Conservation (phyloP, 2,888 invertebrate species). For the Halictus quadricinctus region DNA sequence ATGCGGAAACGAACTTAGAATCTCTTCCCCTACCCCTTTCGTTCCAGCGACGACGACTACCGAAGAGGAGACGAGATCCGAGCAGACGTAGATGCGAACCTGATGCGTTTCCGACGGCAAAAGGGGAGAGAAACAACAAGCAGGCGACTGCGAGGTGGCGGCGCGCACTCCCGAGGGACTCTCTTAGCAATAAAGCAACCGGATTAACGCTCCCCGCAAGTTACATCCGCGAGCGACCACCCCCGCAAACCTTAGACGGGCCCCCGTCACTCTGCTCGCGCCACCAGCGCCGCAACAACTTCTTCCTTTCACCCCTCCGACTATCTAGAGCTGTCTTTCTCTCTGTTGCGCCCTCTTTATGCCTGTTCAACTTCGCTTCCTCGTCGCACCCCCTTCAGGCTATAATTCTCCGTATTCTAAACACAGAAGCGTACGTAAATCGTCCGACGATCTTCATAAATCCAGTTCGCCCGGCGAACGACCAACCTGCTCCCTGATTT, state of each 20-base stretch:
- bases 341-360: not conserved
- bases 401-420: constrained; percentile 68
- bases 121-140: constrained; percentile 49
- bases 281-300: constrained; percentile 32
- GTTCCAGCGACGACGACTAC: not conserved
- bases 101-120: constrained; percentile 51
- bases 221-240: constrained; percentile 37
- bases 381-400: constrained; percentile 41
- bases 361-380: not conserved
- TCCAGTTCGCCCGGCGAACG: constrained; percentile 28
- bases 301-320: constrained; percentile 4
- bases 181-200: constrained; percentile 72
- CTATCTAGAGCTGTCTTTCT: not conserved
- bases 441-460: constrained; percentile 46
- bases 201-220: constrained; percentile 66
- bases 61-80: not conserved
- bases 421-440: constrained; percentile 49
- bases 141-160: constrained; percentile 46
- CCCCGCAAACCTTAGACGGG: constrained; percentile 29
- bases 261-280: constrained; percentile 45
- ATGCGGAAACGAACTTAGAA: constrained; percentile 69
- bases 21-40: constrained; percentile 17
- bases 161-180: constrained; percentile 64
- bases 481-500: not conserved
- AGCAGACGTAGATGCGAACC: constrained; percentile 1